These are phyloP conservation scores for Ceyx erithaca DNA, from an alignment of 2,797 vertebrate genomes.

Conservation along the genomic window DNA sequence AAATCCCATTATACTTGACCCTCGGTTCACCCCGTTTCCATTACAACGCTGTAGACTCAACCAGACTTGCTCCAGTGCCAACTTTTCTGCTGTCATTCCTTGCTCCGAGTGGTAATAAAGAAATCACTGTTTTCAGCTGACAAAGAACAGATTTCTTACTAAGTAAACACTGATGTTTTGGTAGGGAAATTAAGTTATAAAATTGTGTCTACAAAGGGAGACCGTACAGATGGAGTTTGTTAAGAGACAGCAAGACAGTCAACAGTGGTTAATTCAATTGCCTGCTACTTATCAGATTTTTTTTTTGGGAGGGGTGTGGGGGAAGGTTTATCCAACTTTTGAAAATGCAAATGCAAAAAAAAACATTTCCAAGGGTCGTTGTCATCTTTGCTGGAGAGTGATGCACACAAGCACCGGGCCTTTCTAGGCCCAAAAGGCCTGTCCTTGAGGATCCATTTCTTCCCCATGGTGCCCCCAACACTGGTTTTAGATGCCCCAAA, in stretches of 20 bases:
- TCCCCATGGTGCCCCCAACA: not conserved
- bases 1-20: constrained; percentile 74
- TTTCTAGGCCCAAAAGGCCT: not conserved
- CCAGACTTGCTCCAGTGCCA: constrained; percentile 83
- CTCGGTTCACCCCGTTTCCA: constrained; percentile 80
- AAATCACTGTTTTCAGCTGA: constrained; percentile 90
- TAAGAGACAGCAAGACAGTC: constrained; percentile 71
- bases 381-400: not conserved
- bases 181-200: constrained; percentile 81
- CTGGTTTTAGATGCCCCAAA: not conserved
- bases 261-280: constrained; percentile 59
- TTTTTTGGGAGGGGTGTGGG: not conserved
- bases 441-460: accelerated
- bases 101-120: constrained; percentile 86
- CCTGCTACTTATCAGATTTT: constrained; percentile 60
- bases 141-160: constrained; percentile 92
- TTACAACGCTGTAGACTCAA: constrained; percentile 84
- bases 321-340: constrained; percentile 58
- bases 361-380: not conserved
- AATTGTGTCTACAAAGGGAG: constrained; percentile 78
- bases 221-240: constrained; percentile 78
- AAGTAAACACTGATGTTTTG: constrained; percentile 86
- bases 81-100: constrained; percentile 84
- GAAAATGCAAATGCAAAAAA: constrained; percentile 59
- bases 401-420: not conserved